Conservation (phyloP, 2,888 invertebrate species). For the Aquatica leii region DNA sequence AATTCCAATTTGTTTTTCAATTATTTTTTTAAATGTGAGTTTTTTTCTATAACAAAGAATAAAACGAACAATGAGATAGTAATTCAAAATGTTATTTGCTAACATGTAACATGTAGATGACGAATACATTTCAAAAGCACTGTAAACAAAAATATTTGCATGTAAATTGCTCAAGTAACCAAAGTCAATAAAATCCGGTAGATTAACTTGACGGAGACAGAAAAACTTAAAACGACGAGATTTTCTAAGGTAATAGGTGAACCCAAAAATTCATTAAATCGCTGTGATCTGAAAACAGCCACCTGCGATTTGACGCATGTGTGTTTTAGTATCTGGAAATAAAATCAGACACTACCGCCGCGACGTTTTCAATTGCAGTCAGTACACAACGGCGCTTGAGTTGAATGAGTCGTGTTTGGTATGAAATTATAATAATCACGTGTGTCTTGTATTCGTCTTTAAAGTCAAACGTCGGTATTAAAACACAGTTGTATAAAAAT, state of each 20-base stretch:
- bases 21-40: too few species aligned
- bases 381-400: slow-evolving; percentile 25
- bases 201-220: too few species aligned
- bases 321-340: slow-evolving; percentile 14
- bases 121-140: too few species aligned
- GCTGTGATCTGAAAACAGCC: slow-evolving; percentile 34
- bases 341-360: slow-evolving; percentile 32
- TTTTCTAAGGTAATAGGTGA: too few species aligned
- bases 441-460: not conserved
- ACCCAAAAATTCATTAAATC: not conserved
- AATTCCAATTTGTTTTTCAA: too few species aligned
- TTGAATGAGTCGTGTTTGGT: slow-evolving; percentile 6
- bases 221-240: too few species aligned
- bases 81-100: slow-evolving; percentile 3
- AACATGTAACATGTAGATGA: too few species aligned
- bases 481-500: slow-evolving; percentile 54
- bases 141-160: too few species aligned
- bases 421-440: slow-evolving; percentile 8
- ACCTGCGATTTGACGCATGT: slow-evolving; percentile 46
- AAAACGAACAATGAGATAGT: not conserved
- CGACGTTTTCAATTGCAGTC: slow-evolving; percentile 29
- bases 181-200: too few species aligned
- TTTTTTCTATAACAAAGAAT: too few species aligned
- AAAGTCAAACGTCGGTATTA: too few species aligned
- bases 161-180: too few species aligned